Conservation (phyloP, 2,888 invertebrate genomes). For the Incurvaria masculella region DNA sequence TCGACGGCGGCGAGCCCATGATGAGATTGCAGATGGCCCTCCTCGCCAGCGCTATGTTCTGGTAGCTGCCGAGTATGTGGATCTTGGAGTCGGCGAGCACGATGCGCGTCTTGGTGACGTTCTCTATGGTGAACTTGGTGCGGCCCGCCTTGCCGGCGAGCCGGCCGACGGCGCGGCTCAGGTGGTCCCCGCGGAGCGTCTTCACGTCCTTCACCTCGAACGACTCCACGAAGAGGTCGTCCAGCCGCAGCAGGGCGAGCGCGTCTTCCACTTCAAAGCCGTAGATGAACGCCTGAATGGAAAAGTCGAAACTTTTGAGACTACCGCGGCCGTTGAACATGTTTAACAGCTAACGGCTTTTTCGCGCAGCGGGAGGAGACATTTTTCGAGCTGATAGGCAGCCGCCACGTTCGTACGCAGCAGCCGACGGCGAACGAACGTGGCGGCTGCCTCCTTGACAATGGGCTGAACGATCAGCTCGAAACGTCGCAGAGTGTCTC, state of each 20-base stretch:
- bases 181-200: constrained; percentile 91
- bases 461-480: too few species aligned
- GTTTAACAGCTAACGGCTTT: too few species aligned
- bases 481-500: too few species aligned
- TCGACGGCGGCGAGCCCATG: constrained; percentile 94
- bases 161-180: constrained; percentile 94
- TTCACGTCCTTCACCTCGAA: constrained; percentile 98
- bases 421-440: too few species aligned
- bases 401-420: too few species aligned
- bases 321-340: too few species aligned
- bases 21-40: constrained; percentile 96
- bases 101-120: constrained; percentile 97
- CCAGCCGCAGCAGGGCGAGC: constrained; percentile 87
- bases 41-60: constrained; percentile 93
- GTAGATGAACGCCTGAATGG: constrained; percentile 74
- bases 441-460: too few species aligned
- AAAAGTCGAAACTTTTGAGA: constrained; percentile 8
- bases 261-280: constrained; percentile 99
- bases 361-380: too few species aligned
- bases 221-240: constrained; percentile 95
- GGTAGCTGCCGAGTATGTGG: constrained; percentile 95
- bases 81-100: constrained; percentile 96
- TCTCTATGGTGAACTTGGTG: constrained; percentile 98
- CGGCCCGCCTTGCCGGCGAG: constrained; percentile 96
- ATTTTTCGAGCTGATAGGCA: too few species aligned